Percentiles rank a stretch among this genome's conserved stretches.
phyloP scores from a whole-genome alignment of 2,113 vertebrate genomes.

The Lonchura striata region DNA sequence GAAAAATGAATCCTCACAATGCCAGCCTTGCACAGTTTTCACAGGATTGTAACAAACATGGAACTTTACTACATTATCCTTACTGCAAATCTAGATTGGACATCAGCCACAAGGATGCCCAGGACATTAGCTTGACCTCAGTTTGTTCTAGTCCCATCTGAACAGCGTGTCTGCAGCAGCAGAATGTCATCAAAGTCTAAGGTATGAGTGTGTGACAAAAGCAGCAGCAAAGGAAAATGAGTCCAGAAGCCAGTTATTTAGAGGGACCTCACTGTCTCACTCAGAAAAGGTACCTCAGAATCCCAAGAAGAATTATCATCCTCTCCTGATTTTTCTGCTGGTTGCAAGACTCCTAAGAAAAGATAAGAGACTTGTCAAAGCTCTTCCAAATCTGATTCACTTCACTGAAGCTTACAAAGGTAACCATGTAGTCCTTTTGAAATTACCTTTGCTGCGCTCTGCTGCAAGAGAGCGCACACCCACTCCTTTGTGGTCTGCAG shows the following conservation, averaged over 20 bases:
- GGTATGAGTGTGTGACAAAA: neutral
- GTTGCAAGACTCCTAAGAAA: neutral
- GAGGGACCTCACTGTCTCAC: neutral
- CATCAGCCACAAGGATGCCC: neutral
- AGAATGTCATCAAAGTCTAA: neutral
- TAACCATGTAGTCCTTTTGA: neutral
- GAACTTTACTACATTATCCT: neutral
- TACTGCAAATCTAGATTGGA: neutral
- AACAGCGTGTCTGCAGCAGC: neutral
- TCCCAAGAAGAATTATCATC: neutral
- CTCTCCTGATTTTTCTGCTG: neutral
- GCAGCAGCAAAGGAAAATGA: neutral
- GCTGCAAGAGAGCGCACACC: rapidly evolving
- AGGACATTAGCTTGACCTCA: neutral
- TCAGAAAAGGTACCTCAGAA: neutral
- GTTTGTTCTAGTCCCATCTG: neutral
- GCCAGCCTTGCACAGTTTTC: neutral
- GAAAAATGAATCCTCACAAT: neutral
- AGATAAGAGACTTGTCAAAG: neutral
- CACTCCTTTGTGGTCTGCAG: too few relatives aligned
- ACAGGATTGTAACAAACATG: too few relatives aligned
- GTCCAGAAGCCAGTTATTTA: neutral
- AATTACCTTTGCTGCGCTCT: rapidly evolving
- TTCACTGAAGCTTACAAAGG: neutral
- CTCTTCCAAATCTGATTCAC: neutral